Conservation (phyloP, 2,888 invertebrate genomes). For the Troides aeacus region DNA sequence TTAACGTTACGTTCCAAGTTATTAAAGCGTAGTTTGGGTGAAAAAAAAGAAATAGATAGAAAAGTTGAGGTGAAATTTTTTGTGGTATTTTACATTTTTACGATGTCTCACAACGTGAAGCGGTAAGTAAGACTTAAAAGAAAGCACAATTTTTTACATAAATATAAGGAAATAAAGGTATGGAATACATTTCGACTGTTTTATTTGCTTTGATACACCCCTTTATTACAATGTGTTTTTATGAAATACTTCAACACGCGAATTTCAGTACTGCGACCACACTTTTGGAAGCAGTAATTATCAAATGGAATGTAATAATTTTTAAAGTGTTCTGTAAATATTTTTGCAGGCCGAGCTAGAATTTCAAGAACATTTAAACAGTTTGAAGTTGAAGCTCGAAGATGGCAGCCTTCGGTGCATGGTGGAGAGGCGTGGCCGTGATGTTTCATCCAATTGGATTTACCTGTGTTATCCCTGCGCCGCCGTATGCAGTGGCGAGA, state of each 20-base stretch:
- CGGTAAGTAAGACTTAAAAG: conserved; percentile 22
- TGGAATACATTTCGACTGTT: conserved; percentile 32
- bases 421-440: conserved; percentile 70
- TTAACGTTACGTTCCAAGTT: not conserved
- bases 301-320: not conserved
- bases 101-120: not conserved
- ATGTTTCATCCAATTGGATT: conserved; percentile 68
- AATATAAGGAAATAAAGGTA: conserved; percentile 26
- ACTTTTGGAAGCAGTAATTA: not conserved
- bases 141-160: conserved; percentile 5
- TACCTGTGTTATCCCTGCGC: conserved; percentile 78
- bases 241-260: not conserved
- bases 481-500: conserved; percentile 71
- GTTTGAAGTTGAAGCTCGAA: conserved; percentile 69
- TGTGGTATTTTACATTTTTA: not conserved
- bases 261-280: not conserved
- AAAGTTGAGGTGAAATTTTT: not conserved
- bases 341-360: conserved; percentile 66
- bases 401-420: conserved; percentile 67
- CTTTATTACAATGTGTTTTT: not conserved
- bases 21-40: not conserved
- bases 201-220: conserved; percentile 33
- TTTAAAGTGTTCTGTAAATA: conserved; percentile 1
- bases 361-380: conserved; percentile 67
- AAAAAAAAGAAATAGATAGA: not conserved